Percentiles rank a stretch among this genome's conserved stretches.
Conservation (phyloP, 2,888 invertebrate genomes). For the Drosophila putrida region DNA sequence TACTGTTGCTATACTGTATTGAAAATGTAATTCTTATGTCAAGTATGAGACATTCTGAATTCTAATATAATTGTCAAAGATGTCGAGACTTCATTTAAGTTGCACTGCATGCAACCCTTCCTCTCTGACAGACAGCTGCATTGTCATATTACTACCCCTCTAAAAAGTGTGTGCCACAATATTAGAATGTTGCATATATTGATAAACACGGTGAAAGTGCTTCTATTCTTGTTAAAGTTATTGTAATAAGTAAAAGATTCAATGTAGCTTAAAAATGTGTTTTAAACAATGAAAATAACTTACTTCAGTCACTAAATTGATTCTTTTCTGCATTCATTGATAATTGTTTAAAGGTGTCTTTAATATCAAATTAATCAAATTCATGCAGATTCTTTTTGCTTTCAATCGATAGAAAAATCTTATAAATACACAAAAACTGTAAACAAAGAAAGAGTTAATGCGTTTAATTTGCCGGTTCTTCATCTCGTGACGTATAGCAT, state of each 20-base stretch:
- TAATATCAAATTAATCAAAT: no score
- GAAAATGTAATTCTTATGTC: neutral
- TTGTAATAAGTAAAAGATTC: neutral
- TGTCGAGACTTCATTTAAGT: neutral
- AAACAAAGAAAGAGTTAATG: conserved; percentile 34
- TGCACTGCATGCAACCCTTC: neutral
- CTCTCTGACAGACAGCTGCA: conserved; percentile 37
- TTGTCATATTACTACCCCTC: conserved; percentile 22
- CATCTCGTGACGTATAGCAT: conserved; percentile 13
- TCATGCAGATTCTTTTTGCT: no score
- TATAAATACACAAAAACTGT: conserved; percentile 6
- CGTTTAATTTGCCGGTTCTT: conserved; percentile 36
- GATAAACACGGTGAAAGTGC: neutral
- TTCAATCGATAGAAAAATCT: neutral
- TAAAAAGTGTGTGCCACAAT: neutral
- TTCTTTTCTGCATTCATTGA: neutral
- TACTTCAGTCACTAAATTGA: neutral
- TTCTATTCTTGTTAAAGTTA: neutral
- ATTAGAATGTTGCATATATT: neutral
- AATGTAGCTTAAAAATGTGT: neutral
- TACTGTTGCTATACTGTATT: conserved; percentile 6
- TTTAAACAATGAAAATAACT: neutral
- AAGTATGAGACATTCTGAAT: neutral
- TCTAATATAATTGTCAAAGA: neutral
- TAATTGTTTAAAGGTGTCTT: no score